Evolutionary conservation across 2,113 vertebrate species (phyloP).

Genomic region (Meleagris gallopavo): DNA sequence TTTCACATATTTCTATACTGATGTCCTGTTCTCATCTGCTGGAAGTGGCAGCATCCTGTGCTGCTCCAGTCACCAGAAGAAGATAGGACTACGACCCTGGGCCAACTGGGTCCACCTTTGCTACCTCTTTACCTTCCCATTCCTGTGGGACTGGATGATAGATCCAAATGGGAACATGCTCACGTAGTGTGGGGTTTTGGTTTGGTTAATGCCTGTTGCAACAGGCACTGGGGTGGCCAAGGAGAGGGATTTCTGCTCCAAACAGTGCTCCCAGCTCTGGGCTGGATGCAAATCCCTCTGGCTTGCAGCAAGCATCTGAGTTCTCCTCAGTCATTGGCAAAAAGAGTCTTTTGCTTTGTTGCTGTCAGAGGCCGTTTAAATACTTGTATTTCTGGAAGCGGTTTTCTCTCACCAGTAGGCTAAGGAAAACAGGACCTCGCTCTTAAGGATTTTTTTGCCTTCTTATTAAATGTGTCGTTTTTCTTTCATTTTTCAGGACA

Average conservation of each 20-base stretch:
- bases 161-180: slow-evolving; percentile 11
- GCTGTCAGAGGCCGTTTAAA: slow-evolving; percentile 19
- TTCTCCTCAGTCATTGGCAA: slow-evolving; percentile 44
- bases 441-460: neutral
- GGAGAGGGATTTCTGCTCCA: slow-evolving; percentile 51
- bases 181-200: neutral
- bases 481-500: neutral
- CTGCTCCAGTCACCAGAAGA: neutral
- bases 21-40: slow-evolving; percentile 38
- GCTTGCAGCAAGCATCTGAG: slow-evolving; percentile 29
- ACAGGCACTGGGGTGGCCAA: slow-evolving; percentile 16
- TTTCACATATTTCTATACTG: slow-evolving; percentile 43
- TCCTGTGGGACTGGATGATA: neutral
- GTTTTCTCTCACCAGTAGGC: slow-evolving; percentile 37
- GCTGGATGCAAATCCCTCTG: slow-evolving; percentile 42
- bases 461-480: neutral
- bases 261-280: slow-evolving; percentile 39
- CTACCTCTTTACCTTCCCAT: neutral
- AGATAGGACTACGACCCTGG: neutral
- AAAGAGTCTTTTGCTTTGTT: slow-evolving; percentile 41
- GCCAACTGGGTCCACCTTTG: neutral
- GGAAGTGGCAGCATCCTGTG: neutral
- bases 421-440: slow-evolving; percentile 36
- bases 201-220: slow-evolving; percentile 14
- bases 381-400: slow-evolving; percentile 58